A percentile compares a stretch with the other conserved stretches of the same genome.
These are phyloP conservation scores for Hemichromis elongatus DNA, from an alignment of 2,113 vertebrate genomes.

Conservation along the genomic window DNA sequence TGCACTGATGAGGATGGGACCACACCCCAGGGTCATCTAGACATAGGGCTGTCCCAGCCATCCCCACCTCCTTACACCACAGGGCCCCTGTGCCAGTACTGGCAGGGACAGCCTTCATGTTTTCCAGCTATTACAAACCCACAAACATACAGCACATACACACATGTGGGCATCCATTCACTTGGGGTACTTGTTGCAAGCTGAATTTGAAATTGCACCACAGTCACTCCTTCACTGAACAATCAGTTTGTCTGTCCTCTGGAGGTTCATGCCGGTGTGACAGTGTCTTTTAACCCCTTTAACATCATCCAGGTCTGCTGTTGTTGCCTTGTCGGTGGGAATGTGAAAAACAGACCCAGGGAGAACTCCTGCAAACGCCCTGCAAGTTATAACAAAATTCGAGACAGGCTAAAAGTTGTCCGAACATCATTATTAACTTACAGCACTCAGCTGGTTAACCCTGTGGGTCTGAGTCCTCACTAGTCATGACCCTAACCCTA, in stretches of 20 bases:
- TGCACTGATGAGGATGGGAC: conserved; percentile 45
- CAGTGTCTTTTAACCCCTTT: background rate
- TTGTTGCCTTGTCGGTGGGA: background rate
- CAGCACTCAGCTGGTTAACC: background rate
- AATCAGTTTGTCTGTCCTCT: background rate
- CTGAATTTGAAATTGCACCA: background rate
- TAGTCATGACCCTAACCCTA: background rate
- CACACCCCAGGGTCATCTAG: conserved; percentile 43
- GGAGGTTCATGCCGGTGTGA: background rate
- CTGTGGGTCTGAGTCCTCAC: background rate
- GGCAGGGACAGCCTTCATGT: background rate
- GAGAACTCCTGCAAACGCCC: background rate
- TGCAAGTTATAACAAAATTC: background rate
- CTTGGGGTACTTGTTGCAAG: background rate
- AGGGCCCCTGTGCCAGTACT: background rate
- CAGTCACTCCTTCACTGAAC: background rate
- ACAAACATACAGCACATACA: background rate
- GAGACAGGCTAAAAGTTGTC: background rate
- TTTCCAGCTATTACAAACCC: background rate
- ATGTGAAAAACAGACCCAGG: background rate
- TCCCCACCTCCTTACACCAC: background rate
- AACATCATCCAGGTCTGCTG: background rate
- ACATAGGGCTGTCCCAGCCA: conserved; percentile 28
- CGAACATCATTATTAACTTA: background rate
- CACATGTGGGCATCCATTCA: background rate